A percentile compares a stretch with the other conserved stretches of the same genome.
These are phyloP conservation scores for Atethmia centrago DNA, from an alignment of 2,888 invertebrate genomes.

Conservation along the genomic window DNA sequence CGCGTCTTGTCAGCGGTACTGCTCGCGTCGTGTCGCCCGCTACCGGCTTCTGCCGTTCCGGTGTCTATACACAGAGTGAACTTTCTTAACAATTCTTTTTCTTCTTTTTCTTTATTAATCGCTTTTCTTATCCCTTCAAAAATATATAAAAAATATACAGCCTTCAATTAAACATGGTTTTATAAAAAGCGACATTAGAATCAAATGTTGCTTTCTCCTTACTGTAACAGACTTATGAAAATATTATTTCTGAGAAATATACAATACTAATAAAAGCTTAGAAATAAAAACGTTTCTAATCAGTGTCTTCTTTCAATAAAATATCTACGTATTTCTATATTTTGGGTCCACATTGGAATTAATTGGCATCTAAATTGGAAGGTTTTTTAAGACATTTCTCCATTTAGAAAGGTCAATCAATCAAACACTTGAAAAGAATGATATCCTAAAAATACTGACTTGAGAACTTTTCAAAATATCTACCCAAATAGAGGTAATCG, in stretches of 20 bases:
- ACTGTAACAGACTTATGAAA: neutral
- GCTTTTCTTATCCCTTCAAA: too few species aligned
- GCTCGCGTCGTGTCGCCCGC: too few species aligned
- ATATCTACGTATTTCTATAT: neutral
- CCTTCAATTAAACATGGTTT: neutral
- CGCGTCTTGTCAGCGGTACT: too few species aligned
- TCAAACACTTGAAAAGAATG: neutral
- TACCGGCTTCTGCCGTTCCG: too few species aligned
- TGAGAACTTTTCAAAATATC: too few species aligned
- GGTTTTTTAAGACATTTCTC: neutral
- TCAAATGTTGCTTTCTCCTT: neutral
- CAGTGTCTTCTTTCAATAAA: neutral
- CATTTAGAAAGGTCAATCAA: neutral
- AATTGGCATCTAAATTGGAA: neutral
- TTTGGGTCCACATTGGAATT: neutral
- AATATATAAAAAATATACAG: neutral
- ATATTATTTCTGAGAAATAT: neutral
- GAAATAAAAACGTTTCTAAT: neutral
- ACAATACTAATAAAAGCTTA: neutral
- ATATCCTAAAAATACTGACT: neutral
- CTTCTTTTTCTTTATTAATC: too few species aligned
- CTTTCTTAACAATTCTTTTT: too few species aligned
- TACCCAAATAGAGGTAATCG: neutral
- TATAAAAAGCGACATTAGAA: neutral
- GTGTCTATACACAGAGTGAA: too few species aligned